phyloP scores from a whole-genome alignment of 1,140 invertebrate genomes.

The Anastatus disparis region DNA sequence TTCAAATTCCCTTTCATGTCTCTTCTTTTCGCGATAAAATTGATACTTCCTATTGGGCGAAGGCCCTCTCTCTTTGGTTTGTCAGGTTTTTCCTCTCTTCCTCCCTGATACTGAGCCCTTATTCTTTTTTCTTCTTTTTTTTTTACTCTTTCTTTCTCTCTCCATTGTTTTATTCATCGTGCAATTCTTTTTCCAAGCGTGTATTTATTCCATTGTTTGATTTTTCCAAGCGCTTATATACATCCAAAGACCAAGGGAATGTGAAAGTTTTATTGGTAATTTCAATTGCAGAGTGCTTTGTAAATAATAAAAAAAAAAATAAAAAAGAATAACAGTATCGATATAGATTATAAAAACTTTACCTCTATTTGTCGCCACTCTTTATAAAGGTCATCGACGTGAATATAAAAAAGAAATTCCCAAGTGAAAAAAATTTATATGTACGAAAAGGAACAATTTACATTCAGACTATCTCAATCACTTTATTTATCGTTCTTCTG shows the following conservation, averaged over 20 bases:
- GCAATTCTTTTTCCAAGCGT: conserved; percentile 25
- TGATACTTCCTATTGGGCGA: conserved; percentile 41
- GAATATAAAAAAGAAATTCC: background rate
- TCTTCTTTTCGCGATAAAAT: conserved; percentile 36
- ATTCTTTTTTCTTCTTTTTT: conserved; percentile 38
- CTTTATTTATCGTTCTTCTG: too few species aligned
- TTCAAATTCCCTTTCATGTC: conserved; percentile 42
- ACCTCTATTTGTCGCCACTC: conserved; percentile 36
- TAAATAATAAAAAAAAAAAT: too few species aligned
- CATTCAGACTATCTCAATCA: conserved; percentile 11
- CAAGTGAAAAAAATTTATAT: conserved; percentile 32
- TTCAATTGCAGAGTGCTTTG: conserved; percentile 36
- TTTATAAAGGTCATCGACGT: conserved; percentile 27
- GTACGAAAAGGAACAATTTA: conserved; percentile 12
- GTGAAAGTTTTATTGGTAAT: conserved; percentile 36
- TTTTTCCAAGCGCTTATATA: conserved; percentile 27
- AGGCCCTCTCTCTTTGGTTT: conserved; percentile 24
- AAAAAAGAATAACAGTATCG: too few species aligned
- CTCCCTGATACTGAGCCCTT: background rate
- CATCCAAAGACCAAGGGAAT: conserved; percentile 31
- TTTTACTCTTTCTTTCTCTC: conserved; percentile 21
- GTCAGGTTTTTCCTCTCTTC: conserved; percentile 35
- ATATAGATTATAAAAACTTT: conserved; percentile 28
- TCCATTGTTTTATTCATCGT: conserved; percentile 42
- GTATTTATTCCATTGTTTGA: conserved; percentile 42